Percentiles rank a stretch among this genome's conserved stretches.
phyloP scores from a whole-genome alignment of 1,140 invertebrate species.

The Neodiprion lecontei region DNA sequence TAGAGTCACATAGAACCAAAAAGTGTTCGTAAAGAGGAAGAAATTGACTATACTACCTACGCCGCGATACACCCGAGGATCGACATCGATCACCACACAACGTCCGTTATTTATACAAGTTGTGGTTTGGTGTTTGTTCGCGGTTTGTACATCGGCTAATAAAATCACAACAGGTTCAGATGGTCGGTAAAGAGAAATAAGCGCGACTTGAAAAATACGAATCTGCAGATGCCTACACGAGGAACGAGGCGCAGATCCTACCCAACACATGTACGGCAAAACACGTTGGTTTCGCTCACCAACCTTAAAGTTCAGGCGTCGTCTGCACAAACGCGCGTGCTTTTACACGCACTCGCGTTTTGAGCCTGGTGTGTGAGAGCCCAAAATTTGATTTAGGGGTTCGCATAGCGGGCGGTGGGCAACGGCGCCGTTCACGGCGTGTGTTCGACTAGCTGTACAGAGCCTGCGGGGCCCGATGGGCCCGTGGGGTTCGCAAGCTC shows the following conservation, averaged over 20 bases:
- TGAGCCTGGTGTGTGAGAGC: not conserved
- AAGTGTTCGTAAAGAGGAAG: too few relatives aligned
- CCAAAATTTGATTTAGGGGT: conserved; percentile 3
- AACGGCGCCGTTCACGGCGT: conserved; percentile 3
- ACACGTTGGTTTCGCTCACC: not conserved
- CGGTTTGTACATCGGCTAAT: not conserved
- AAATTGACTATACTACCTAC: too few relatives aligned
- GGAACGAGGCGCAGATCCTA: too few relatives aligned
- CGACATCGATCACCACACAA: too few relatives aligned
- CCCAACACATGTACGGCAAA: not conserved
- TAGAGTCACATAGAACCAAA: too few relatives aligned
- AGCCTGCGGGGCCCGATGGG: not conserved
- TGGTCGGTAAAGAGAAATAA: not conserved
- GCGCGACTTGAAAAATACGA: not conserved
- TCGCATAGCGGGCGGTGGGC: not conserved
- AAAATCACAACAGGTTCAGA: conserved; percentile 6
- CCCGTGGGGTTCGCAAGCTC: not conserved
- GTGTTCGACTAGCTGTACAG: not conserved
- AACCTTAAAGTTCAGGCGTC: not conserved
- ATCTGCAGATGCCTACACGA: too few relatives aligned
- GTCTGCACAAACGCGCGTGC: not conserved
- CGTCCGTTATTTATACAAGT: not conserved
- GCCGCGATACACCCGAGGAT: too few relatives aligned
- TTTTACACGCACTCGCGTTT: not conserved
- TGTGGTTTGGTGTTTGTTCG: not conserved